These are phyloP conservation scores for Orthosia cruda DNA, from an alignment of 2,888 invertebrate genomes.

Conservation along the genomic window DNA sequence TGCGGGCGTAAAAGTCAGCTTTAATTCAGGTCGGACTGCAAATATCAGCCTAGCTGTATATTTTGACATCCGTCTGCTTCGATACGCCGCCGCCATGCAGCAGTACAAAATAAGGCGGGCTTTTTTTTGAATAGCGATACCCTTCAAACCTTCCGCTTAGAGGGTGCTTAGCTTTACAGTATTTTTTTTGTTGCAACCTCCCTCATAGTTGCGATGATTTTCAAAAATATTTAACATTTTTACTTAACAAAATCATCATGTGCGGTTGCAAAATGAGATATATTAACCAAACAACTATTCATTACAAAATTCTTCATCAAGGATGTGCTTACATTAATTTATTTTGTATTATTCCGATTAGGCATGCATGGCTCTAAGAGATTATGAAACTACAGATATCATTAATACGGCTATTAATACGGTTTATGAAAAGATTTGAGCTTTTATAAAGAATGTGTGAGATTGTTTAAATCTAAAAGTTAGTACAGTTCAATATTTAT, in stretches of 20 bases:
- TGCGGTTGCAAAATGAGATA: neutral
- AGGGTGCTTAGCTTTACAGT: neutral
- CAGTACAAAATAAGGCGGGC: neutral
- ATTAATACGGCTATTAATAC: neutral
- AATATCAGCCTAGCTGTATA: neutral
- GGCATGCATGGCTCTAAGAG: neutral
- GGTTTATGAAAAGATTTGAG: neutral
- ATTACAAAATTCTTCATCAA: slow-evolving; percentile 3
- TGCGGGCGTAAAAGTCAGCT: neutral
- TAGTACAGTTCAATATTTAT: neutral
- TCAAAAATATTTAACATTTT: neutral
- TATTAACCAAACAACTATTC: neutral
- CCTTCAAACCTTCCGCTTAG: too few species aligned
- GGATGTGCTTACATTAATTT: neutral
- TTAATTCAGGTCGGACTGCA: neutral
- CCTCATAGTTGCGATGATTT: neutral
- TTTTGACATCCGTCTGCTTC: neutral
- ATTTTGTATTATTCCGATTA: neutral
- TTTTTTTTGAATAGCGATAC: neutral
- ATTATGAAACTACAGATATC: neutral
- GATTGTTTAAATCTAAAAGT: neutral
- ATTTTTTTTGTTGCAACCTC: neutral
- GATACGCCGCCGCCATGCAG: neutral
- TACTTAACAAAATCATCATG: neutral
- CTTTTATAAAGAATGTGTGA: neutral